Evolutionary conservation across 2,888 invertebrate genomes (phyloP).

Genomic region (Lacanobia wlatinum): DNA sequence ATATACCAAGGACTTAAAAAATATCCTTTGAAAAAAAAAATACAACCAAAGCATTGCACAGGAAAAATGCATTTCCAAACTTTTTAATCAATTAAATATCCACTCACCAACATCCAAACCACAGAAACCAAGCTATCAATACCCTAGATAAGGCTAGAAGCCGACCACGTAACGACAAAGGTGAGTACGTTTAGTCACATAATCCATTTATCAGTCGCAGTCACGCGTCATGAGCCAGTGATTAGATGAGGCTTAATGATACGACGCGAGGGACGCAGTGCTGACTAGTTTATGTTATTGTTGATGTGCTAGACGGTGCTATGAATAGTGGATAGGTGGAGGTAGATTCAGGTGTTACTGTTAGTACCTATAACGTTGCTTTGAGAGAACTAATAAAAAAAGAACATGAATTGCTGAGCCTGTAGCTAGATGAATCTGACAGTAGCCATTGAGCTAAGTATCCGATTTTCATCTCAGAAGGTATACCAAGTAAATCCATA

Average conservation of each 20-base stretch:
- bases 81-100: neutral
- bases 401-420: neutral
- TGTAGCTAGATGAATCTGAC: no score
- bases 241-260: constrained; percentile 66
- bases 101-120: neutral
- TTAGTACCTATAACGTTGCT: neutral
- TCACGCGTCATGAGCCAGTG: constrained; percentile 72
- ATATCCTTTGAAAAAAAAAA: no score
- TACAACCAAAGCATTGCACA: no score
- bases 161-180: constrained; percentile 44
- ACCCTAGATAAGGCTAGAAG: constrained; percentile 23
- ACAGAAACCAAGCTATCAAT: constrained; percentile 41
- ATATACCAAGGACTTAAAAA: no score
- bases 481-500: no score
- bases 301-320: constrained; percentile 30
- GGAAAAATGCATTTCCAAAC: no score
- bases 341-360: neutral
- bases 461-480: no score
- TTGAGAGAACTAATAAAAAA: neutral
- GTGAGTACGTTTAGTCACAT: constrained; percentile 43
- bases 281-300: constrained; percentile 51
- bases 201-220: constrained; percentile 72
- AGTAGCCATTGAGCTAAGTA: no score
- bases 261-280: constrained; percentile 52
- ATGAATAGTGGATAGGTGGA: constrained; percentile 18